Conservation (phyloP, 2,888 invertebrate genomes). For the Myathropa florea region DNA sequence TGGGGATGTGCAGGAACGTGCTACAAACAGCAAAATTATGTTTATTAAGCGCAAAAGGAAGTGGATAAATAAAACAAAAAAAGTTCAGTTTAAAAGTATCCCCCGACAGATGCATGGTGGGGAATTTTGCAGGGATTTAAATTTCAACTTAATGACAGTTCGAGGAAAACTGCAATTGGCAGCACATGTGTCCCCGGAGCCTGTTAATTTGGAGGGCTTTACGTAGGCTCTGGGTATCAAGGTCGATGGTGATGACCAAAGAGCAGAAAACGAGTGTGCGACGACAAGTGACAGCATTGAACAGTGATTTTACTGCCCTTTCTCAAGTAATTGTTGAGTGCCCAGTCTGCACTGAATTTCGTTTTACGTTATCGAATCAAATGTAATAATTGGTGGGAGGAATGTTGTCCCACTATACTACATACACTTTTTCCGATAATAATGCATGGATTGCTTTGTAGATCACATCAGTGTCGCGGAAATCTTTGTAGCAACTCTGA, state of each 20-base stretch:
- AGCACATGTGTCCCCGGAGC: background rate
- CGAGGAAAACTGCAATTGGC: background rate
- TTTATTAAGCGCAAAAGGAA: conserved; percentile 67
- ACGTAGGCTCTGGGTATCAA: background rate
- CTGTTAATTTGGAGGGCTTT: background rate
- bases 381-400: too few species aligned
- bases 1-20: background rate
- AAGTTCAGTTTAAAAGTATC: background rate
- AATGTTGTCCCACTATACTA: too few species aligned
- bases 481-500: too few species aligned
- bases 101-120: background rate
- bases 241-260: background rate
- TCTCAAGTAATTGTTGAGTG: too few species aligned
- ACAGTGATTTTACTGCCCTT: too few species aligned
- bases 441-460: too few species aligned
- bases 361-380: too few species aligned
- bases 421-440: too few species aligned
- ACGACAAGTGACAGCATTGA: too few species aligned
- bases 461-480: too few species aligned
- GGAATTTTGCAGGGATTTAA: background rate
- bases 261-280: too few species aligned
- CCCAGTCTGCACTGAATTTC: too few species aligned
- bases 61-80: conserved; percentile 35
- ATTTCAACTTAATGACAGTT: background rate
- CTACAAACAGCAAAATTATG: conserved; percentile 52